Base-by-base conservation (phyloP, 2,797 vertebrate species). In the Rhinogobio ventralis region DNA sequence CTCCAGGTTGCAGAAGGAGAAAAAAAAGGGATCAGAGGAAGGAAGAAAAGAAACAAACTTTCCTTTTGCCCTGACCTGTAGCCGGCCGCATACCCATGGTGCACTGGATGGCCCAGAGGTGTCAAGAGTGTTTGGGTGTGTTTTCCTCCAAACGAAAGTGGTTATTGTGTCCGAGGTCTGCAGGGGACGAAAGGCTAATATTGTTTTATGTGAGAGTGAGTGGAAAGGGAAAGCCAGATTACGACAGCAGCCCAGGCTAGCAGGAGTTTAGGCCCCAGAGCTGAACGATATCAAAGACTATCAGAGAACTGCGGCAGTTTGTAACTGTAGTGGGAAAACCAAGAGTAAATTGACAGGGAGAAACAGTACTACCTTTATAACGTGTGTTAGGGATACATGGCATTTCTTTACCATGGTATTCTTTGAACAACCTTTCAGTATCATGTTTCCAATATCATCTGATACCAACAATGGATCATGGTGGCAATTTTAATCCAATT, bases 161-260 rank as follows among this genome's bases (percentile, higher is more conserved):
- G 93, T 94, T 95, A 94, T 96, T 96, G 93, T 94, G 93, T 93
- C 87, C 89, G 49, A 87, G 91, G 90, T 89, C 93, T 95, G 92
- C 94, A 94, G 95, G 94, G 93, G 92, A 92, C 91, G 89, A 88
- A 93, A 93, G 92, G 92, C 94, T 92, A 94, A 95, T 94, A 94
- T 94, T 93, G 93, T 89, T 91, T 92, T 90, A 91, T 86, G 72
- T 91, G 90, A 86, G 92, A 86, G 90, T 79, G 86, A 92, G 86
- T 87, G 79, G 79, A 88, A 79, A 88, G 83, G 87, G 83, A 87
- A 88, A 81, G 86, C 78, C 81, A 83, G 88, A 89, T 85, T 86
- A 83, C 81, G 79, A 87, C 83, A 82, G 82, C 81, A 77, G 83
- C 81, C 78, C 84, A 84, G 39, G 55, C 84, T 83, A 77, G 82